These are phyloP conservation scores for Polyergus mexicanus DNA, from an alignment of 1,140 invertebrate genomes.

Conservation along the genomic window DNA sequence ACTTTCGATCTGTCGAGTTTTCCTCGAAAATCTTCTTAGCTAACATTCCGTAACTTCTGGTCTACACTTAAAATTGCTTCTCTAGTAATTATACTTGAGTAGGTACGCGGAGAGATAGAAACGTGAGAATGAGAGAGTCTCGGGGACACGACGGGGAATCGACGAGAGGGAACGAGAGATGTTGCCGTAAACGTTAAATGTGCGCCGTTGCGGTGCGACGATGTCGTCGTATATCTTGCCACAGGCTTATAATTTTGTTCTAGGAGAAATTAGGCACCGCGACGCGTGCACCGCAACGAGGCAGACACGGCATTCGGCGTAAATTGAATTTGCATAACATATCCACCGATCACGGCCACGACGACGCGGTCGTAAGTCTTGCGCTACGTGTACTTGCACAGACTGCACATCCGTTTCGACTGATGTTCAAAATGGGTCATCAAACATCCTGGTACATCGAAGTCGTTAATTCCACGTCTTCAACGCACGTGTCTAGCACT, in stretches of 20 bases:
- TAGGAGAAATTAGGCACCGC: constrained; percentile 76
- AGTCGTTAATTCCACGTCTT: constrained; percentile 25
- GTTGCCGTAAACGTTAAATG: constrained; percentile 10
- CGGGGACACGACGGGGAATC: constrained; percentile 23
- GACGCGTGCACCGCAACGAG: constrained; percentile 23
- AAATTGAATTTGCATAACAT: constrained; percentile 80
- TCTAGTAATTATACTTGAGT: constrained; percentile 35
- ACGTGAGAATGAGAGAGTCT: neutral
- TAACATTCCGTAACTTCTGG: constrained; percentile 7
- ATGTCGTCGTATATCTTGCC: constrained; percentile 76
- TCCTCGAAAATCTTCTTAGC: constrained; percentile 8
- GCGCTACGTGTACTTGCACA: constrained; percentile 41
- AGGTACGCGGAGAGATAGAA: neutral
- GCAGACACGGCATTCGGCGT: constrained; percentile 47
- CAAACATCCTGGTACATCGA: constrained; percentile 54
- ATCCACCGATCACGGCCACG: constrained; percentile 70
- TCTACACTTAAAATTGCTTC: constrained; percentile 34
- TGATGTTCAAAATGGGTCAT: constrained; percentile 67
- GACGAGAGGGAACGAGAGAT: constrained; percentile 16
- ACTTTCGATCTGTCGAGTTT: neutral
- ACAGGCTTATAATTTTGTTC: constrained; percentile 79
- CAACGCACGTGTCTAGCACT: neutral
- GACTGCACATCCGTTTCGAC: constrained; percentile 48
- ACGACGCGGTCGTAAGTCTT: constrained; percentile 39
- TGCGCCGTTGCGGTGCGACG: constrained; percentile 43